These are phyloP conservation scores for Halichondria panicea DNA, from an alignment of 37 sponge, comb jelly and placozoan species.

Conservation along the genomic window DNA sequence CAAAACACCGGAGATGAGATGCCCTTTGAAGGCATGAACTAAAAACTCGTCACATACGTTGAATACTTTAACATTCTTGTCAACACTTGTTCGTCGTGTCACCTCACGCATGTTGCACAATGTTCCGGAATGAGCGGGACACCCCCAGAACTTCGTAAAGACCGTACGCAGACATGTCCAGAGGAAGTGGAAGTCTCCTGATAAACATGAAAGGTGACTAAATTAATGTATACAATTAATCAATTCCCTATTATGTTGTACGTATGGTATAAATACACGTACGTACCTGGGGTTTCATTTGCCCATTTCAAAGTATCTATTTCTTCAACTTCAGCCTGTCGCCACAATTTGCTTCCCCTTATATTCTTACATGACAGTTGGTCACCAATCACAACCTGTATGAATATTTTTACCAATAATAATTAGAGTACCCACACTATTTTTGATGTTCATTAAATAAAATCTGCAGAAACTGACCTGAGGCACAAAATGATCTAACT, in stretches of 20 bases:
- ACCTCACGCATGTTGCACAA: conserved; percentile 17
- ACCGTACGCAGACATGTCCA: conserved; percentile 19
- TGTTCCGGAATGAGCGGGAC: conserved; percentile 17
- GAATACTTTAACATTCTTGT: conserved; percentile 19
- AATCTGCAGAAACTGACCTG: not conserved
- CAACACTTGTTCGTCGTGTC: not conserved
- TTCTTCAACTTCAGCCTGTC: not conserved
- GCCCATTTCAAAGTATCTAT: conserved; percentile 8
- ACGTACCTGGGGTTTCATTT: conserved; percentile 22
- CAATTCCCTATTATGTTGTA: not conserved
- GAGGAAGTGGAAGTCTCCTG: conserved; percentile 24
- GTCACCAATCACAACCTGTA: conserved; percentile 26
- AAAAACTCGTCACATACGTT: conserved; percentile 23
- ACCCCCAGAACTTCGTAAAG: conserved; percentile 21
- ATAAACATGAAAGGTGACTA: not conserved
- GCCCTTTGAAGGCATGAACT: conserved; percentile 13
- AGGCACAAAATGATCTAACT: no score
- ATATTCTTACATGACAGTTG: conserved; percentile 21
- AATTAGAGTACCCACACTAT: not conserved
- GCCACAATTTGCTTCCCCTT: conserved; percentile 3
- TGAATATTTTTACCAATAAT: not conserved
- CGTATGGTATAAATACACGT: no score
- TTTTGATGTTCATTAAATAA: not conserved
- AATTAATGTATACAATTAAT: not conserved
- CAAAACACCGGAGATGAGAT: conserved; percentile 6